Evolutionary conservation across 35 echinoderm and acorn worm genomes (phyloP), one percentile per base, ranked within the genome.

Genomic region (Amphiura filiformis): DNA sequence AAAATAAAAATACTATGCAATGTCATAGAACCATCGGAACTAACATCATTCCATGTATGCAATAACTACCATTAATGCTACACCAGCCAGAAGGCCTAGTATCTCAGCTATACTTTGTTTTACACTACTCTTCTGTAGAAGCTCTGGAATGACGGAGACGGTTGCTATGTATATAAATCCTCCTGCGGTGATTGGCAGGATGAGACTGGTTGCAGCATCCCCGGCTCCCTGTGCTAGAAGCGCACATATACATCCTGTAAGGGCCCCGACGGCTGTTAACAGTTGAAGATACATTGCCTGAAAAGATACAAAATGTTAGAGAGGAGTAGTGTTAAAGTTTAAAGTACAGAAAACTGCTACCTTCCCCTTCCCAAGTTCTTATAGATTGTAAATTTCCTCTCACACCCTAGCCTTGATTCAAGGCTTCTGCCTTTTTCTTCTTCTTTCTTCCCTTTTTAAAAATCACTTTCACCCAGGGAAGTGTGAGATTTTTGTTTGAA

Each of bases 81-180:
- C 91, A 13, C 94, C 94, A 30, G 90, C 61, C 76, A 92, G 39
- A 34, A 97, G 61, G 37, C 76, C 94, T 12, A 90, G 22, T 33
- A 92, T 97, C 92, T 96, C 94, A 31, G 81, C 76, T 32, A 97
- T 79, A 76, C 87, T 86, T 35, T 92, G 94, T 81, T 82, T 87
- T 0, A 83, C 49, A 32, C 84, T 97, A 28, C 82, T 90, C 35
- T 97, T 87, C 38, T 93, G 80, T 84, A 97, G 84, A 32, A 97
- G 80, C 57, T 97, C 94, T 38, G 94, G 94, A 83, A 97, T 97
- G 56, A 97, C 94, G 2, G 94, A 87, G 22, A 97, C 94, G 20
- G 90, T 93, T 14, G 94, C 94, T 61, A 97, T 97, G 94, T 97
- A 97, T 65, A 97, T 97, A 84, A 97, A 97, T 32, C 94, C 94